Evolutionary conservation across 2,113 vertebrate species (phyloP), one percentile per base, ranked within the genome.

Genomic region (Paraplagusia blochii): DNA sequence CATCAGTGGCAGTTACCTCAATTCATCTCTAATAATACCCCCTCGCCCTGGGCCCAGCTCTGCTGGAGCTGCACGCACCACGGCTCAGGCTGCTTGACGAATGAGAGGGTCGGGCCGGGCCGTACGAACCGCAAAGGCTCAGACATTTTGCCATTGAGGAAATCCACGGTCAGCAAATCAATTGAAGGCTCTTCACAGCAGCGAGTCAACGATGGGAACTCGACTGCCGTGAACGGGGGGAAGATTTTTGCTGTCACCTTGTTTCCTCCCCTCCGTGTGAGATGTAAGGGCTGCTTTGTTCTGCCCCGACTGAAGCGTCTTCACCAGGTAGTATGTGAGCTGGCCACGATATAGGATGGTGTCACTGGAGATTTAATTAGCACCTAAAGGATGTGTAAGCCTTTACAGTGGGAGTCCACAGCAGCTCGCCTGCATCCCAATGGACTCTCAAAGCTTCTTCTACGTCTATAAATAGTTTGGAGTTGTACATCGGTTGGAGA

Each of bases 291-390:
- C 50, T 48, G 40, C 54, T 45, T 62, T 72, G 66, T 76, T 80
- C 70, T 62, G 55, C 74, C 84, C 66, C 64, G 74, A 71, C 70
- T 74, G 66, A 68, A 74, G 75, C 55, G 66, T 64, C 64, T 83
- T 69, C 57, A 81, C 43, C 71, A 57, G 50, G 45, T 66, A 79
- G 66, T 66, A 76, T 66, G 52, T 79, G 43, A 69, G 56, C 61
- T 69, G 53, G 66, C 63, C 64, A 78, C 69, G 74, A 75, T 77
- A 68, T 73, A 63, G 66, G 77, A 68, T n/a, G n/a, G 80, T 75
- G 81, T 85, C 80, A 84, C 64, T 77, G 53, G 72, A 86, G 76
- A 85, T 86, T 81, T 84, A 85, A 86, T 84, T 80, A 79, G 84
- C 73, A 81, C 78, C 83, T 74, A 72, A 83, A 79, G 83, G 77